Conservation (phyloP, 2,797 vertebrate species). For the Diceros bicornis region DNA sequence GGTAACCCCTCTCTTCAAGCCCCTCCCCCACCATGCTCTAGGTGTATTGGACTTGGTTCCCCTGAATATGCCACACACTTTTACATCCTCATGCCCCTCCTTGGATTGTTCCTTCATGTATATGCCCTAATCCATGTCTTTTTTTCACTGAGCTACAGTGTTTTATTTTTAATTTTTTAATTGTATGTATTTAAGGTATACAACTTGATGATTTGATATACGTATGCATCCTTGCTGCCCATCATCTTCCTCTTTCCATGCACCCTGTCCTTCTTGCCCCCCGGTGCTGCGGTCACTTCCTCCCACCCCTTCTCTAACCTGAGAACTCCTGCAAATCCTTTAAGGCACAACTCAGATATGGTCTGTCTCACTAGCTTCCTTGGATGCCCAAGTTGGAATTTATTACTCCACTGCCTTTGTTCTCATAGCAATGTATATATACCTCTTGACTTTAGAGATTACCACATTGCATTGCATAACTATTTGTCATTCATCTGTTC, state of each 20-base stretch:
- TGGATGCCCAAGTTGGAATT: background rate
- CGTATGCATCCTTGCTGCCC: background rate
- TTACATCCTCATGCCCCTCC: background rate
- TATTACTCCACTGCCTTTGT: background rate
- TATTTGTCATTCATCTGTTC: background rate
- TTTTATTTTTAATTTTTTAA: background rate
- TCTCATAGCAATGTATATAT: background rate
- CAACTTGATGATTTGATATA: background rate
- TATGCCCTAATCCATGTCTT: background rate
- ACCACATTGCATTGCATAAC: background rate
- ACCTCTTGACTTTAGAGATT: conserved; percentile 4
- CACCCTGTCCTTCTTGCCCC: background rate
- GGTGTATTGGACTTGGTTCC: background rate
- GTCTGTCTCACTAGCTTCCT: background rate
- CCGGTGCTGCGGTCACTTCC: background rate
- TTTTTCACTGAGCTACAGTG: background rate
- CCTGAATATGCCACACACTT: fast-evolving
- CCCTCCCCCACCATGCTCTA: fast-evolving
- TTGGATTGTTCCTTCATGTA: background rate
- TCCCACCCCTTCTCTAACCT: background rate
- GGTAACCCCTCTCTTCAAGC: background rate
- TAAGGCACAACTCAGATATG: background rate
- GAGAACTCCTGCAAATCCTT: background rate
- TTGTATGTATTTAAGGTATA: background rate
- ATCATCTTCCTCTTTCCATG: background rate